Evolutionary conservation across 2,888 invertebrate genomes (phyloP).

Genomic region (Trachelus iudaicus): DNA sequence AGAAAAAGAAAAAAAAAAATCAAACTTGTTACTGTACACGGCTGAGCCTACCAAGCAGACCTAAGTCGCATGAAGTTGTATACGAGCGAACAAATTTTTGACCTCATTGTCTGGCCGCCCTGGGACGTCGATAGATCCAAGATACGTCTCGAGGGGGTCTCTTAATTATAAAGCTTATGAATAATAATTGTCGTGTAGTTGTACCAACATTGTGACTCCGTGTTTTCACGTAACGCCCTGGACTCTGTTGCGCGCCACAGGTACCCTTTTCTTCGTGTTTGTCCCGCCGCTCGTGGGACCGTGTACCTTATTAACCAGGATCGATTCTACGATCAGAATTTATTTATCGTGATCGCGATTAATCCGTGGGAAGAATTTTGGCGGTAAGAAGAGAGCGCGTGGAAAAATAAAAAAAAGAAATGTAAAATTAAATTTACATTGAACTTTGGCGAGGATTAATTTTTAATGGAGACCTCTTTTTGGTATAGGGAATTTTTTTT

Average conservation of each 20-base stretch:
- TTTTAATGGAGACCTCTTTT: neutral
- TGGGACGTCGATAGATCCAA: constrained; percentile 46
- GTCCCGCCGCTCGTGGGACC: constrained; percentile 46
- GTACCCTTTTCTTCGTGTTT: constrained; percentile 56
- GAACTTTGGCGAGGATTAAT: neutral
- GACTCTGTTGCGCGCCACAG: constrained; percentile 56
- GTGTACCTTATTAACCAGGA: constrained; percentile 9
- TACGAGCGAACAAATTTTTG: neutral
- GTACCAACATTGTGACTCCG: constrained; percentile 64
- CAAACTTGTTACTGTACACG: constrained; percentile 36
- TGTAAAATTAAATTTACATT: too few species aligned
- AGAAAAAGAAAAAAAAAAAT: constrained; percentile 21
- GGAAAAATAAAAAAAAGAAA: too few species aligned
- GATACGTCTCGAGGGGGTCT: constrained; percentile 33
- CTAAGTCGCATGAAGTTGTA: neutral
- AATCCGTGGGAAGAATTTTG: neutral
- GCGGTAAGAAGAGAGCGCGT: neutral
- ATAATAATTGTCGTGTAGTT: constrained; percentile 66
- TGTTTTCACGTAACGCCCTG: constrained; percentile 64
- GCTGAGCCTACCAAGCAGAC: constrained; percentile 5
- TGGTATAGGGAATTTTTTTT: neutral
- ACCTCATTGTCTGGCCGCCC: constrained; percentile 15
- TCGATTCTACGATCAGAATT: neutral
- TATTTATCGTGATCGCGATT: neutral
- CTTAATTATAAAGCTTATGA: constrained; percentile 65